Conservation (phyloP, 2,888 invertebrate genomes). For the Cephonodes hylas region DNA sequence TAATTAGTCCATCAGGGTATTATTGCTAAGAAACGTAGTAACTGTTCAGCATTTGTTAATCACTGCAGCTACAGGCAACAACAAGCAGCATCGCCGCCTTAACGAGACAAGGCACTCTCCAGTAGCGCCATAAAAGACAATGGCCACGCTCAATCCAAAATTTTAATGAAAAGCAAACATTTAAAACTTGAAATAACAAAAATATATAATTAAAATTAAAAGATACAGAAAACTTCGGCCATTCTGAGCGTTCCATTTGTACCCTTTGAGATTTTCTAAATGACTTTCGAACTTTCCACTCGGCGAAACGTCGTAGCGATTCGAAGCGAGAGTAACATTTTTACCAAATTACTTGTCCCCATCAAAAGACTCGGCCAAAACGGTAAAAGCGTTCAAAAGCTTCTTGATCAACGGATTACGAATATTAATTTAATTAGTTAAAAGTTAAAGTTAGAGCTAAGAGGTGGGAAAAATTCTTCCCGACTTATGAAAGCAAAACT, state of each 20-base stretch:
- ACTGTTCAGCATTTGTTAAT: no score
- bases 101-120: not conserved
- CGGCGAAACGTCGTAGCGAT: constrained; percentile 57
- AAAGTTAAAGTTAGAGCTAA: constrained; percentile 68
- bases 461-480: constrained; percentile 55
- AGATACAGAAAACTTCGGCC: not conserved
- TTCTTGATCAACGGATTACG: constrained; percentile 70
- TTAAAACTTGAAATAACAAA: not conserved
- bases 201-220: not conserved
- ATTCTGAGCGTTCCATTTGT: not conserved
- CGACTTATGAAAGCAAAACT: not conserved
- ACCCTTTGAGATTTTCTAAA: constrained; percentile 31
- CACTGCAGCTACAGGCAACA: constrained; percentile 41
- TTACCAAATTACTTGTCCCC: constrained; percentile 37
- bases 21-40: no score
- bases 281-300: constrained; percentile 50
- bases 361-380: constrained; percentile 45
- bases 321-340: constrained; percentile 57
- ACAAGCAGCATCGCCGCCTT: constrained; percentile 45
- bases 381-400: constrained; percentile 71
- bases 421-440: constrained; percentile 74
- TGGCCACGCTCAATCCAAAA: not conserved
- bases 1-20: no score
- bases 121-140: not conserved
- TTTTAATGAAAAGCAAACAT: not conserved